Evolutionary conservation across 1,140 invertebrate genomes (phyloP).

Genomic region (Drosophila carrolli): DNA sequence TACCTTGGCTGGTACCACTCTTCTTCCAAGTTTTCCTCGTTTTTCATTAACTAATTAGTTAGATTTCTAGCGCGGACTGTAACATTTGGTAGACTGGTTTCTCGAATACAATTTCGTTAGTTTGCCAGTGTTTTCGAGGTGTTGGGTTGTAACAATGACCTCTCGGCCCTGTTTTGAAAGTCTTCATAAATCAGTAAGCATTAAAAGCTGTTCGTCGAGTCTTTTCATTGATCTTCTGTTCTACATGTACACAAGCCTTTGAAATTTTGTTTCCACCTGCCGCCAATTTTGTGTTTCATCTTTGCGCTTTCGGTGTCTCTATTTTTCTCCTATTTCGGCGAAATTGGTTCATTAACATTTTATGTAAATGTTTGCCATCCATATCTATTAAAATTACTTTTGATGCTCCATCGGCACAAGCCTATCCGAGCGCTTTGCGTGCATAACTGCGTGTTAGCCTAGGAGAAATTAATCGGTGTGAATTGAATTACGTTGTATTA

Average conservation of each 20-base stretch:
- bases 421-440: constrained; percentile 18
- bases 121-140: constrained; percentile 5
- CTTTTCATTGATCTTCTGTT: constrained; percentile 46
- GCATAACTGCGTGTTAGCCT: constrained; percentile 19
- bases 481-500: constrained; percentile 46
- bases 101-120: constrained; percentile 10
- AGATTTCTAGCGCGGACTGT: constrained; percentile 29
- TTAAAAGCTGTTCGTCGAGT: constrained; percentile 16
- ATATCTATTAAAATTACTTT: constrained; percentile 34
- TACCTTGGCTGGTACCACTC: constrained; percentile 5
- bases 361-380: constrained; percentile 54
- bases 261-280: constrained; percentile 37
- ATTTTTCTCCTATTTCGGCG: constrained; percentile 34
- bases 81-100: constrained; percentile 26
- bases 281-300: constrained; percentile 54
- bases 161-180: constrained; percentile 38
- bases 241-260: constrained; percentile 15
- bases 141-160: constrained; percentile 45
- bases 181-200: constrained; percentile 37
- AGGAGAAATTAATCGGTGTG: constrained; percentile 57
- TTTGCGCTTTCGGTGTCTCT: constrained; percentile 51
- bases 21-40: constrained; percentile 19
- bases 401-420: constrained; percentile 43
- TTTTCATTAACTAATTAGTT: constrained; percentile 56
- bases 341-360: constrained; percentile 74